Evolutionary conservation across 2,113 vertebrate species (phyloP), one percentile per base, ranked within the genome.

Genomic region (Apodemus sylvaticus): DNA sequence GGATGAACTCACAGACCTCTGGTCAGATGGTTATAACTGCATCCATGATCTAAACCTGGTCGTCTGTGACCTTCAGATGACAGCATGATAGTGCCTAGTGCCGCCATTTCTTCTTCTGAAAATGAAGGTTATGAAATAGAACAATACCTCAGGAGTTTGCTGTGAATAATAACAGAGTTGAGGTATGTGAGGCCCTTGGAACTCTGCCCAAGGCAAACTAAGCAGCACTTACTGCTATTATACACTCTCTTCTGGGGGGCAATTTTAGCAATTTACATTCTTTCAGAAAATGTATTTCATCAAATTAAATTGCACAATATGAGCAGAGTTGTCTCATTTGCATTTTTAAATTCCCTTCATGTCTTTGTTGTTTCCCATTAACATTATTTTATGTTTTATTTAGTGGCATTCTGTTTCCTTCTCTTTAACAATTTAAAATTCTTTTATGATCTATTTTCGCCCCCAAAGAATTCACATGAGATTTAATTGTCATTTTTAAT

Each of bases 341-440:
- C 39, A 53, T 90, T 55, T 93, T 71, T 53, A 86, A 86, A 78
- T 82, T 96, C 68, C 36, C 82, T 86, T 85, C 74, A 53, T 39
- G 82, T 66, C 31, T 76, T 92, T 53, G 55, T 79, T 55, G 70
- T 45, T 94, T 85, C 42, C 60, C 36, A 71, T 91, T 78, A 70
- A 86, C 45, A 66, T 48, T 85, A 71, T 60, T 97, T 82, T 91
- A 58, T 83, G 53, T 39, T 79, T 97, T 91, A 68, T 85, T 96
- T 91, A 68, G 31, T 74, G 62, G 64, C 55, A 29, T 42, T 68
- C 66, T 60, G 16, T 2, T 89, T 88, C 48, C 22, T 91, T 51
- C 89, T 81, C 8, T 19, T 90, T 94, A 86, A 90, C 26, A 62
- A 3, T 83, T 77, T 45, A 90, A 96, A 5, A 86, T 1, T 74